Conservation (phyloP, 92 coral and sea anemone species). For the Epizoanthus scotinus region DNA sequence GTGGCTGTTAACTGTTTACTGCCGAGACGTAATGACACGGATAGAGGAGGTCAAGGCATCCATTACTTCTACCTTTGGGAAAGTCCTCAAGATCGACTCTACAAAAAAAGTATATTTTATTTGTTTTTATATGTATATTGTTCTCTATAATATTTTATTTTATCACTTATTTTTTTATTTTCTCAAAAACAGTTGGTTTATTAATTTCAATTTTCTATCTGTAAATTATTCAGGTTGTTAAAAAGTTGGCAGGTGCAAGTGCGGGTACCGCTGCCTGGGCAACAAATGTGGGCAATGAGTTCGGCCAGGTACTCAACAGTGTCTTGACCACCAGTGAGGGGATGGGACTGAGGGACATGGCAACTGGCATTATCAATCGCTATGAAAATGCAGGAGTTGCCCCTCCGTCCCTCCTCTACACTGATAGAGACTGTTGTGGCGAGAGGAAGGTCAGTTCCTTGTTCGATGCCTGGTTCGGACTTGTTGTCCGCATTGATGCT, state of each 20-base stretch:
- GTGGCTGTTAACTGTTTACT: constrained; percentile 42
- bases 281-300: constrained; percentile 5
- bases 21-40: constrained; percentile 37
- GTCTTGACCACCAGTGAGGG: constrained; percentile 28
- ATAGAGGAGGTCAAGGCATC: constrained; percentile 41
- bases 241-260: constrained; percentile 1
- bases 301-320: constrained; percentile 32
- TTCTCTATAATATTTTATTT: background rate
- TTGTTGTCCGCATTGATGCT: constrained; percentile 25
- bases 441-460: constrained; percentile 23
- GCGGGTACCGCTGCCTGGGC: constrained; percentile 11
- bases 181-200: background rate
- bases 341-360: constrained; percentile 18
- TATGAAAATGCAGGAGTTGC: background rate
- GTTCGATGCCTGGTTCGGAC: constrained; percentile 23
- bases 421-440: constrained; percentile 52
- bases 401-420: constrained; percentile 34
- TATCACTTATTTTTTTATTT: background rate
- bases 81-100: constrained; percentile 44
- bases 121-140: too few relatives aligned
- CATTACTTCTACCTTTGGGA: constrained; percentile 37
- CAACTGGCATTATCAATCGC: background rate
- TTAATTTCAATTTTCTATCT: background rate
- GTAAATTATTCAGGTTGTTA: background rate
- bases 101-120: constrained; percentile 37